phyloP scores from a whole-genome alignment of 2,113 vertebrate genomes.

The Galbula dea region DNA sequence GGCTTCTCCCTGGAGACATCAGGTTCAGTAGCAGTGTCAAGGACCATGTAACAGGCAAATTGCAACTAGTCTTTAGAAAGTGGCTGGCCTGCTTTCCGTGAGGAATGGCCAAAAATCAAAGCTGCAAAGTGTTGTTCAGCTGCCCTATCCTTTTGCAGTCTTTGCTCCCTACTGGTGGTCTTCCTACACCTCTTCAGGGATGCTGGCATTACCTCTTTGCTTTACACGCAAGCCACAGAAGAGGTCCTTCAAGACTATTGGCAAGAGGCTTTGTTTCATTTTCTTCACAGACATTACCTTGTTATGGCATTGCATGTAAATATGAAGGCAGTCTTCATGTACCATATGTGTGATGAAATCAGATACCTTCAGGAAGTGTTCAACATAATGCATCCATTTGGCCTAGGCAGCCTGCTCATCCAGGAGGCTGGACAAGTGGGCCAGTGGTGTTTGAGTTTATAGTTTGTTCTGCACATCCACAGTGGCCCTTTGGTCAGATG shows the following conservation, averaged over 20 bases:
- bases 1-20: neutral
- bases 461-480: neutral
- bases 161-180: neutral
- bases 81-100: neutral
- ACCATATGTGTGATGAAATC: neutral
- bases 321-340: neutral
- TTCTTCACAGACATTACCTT: neutral
- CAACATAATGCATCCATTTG: neutral
- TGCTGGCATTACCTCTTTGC: neutral
- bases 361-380: neutral
- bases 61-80: neutral
- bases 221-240: neutral
- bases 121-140: neutral
- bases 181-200: neutral
- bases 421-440: neutral
- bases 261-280: neutral
- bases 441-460: neutral
- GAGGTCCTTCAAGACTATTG: accelerated
- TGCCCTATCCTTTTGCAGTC: neutral
- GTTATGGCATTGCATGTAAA: neutral
- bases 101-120: neutral
- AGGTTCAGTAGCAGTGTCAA: neutral
- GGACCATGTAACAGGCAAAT: neutral
- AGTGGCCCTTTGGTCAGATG: neutral
- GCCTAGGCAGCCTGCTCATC: neutral